A percentile compares a stretch with the other conserved stretches of the same genome.
These are phyloP conservation scores for Urocyon cinereoargenteus DNA, from an alignment of 2,797 vertebrate genomes.

Conservation along the genomic window DNA sequence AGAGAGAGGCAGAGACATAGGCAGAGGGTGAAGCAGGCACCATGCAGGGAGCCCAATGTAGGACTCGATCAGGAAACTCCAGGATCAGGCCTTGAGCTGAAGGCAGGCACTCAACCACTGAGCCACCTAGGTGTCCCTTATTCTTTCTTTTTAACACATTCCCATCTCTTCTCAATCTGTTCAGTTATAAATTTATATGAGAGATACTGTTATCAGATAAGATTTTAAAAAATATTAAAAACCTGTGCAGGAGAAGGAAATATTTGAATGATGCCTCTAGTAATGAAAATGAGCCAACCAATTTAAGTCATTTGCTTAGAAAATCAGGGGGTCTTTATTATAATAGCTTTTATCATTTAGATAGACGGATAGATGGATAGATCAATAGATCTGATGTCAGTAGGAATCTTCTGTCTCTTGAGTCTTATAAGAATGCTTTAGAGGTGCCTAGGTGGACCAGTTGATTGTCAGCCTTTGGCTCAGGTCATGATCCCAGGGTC, in stretches of 20 bases:
- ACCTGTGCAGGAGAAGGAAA: background rate
- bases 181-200: slow-evolving; percentile 41
- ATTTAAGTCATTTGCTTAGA: background rate
- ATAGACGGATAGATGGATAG: background rate
- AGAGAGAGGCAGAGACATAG: too few species aligned
- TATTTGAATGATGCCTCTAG: background rate
- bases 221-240: background rate
- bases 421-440: slow-evolving; percentile 30
- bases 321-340: background rate
- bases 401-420: background rate
- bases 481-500: too few species aligned
- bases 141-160: slow-evolving; percentile 14
- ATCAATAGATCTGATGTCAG: background rate
- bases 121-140: background rate
- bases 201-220: background rate
- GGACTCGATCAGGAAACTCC: too few species aligned
- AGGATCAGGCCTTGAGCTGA: too few species aligned
- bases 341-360: too few species aligned
- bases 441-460: too few species aligned
- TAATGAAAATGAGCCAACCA: background rate
- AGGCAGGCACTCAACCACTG: too few species aligned
- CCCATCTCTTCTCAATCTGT: background rate
- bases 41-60: too few species aligned
- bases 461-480: too few species aligned
- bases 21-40: too few species aligned